Conservation (phyloP, 2,113 vertebrate species). For the Sinocyclocheilus maitianheensis region DNA sequence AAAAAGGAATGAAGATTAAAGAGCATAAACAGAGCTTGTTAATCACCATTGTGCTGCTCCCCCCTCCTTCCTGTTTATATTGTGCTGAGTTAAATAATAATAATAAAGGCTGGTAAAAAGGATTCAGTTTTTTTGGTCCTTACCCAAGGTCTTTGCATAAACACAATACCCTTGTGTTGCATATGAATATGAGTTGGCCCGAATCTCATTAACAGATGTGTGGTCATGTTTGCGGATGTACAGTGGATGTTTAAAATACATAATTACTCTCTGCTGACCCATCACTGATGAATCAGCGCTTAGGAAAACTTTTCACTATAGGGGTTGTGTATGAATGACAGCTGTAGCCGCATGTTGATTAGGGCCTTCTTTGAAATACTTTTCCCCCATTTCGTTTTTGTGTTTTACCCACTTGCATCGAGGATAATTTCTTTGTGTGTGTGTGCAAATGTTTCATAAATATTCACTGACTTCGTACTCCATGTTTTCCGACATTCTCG, state of each 20-base stretch:
- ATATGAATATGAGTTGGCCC: constrained; percentile 60
- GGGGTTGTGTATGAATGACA: constrained; percentile 11
- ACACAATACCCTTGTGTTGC: not conserved
- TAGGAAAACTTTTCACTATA: not conserved
- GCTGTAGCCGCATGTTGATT: not conserved
- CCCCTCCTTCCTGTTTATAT: not conserved
- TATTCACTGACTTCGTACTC: constrained; percentile 2
- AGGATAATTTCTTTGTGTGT: not conserved
- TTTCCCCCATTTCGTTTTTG: not conserved
- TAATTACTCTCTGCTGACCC: constrained; percentile 1
- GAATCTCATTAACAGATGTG: constrained; percentile 35
- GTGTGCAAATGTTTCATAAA: constrained; percentile 23
- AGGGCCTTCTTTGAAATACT: not conserved
- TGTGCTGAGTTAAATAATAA: constrained; percentile 7
- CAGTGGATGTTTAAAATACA: not conserved
- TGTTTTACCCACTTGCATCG: not conserved
- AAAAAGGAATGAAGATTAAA: constrained; percentile 65
- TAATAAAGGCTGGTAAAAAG: constrained; percentile 1
- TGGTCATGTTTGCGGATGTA: constrained; percentile 38
- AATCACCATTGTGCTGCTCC: constrained; percentile 60
- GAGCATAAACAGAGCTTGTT: constrained; percentile 65
- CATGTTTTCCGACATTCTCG: not conserved
- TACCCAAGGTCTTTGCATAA: constrained; percentile 43
- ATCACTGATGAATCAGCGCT: constrained; percentile 6
- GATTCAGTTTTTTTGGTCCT: constrained; percentile 57